phyloP scores from a whole-genome alignment of 1,140 invertebrate species.

The Geopemphigus sp. region DNA sequence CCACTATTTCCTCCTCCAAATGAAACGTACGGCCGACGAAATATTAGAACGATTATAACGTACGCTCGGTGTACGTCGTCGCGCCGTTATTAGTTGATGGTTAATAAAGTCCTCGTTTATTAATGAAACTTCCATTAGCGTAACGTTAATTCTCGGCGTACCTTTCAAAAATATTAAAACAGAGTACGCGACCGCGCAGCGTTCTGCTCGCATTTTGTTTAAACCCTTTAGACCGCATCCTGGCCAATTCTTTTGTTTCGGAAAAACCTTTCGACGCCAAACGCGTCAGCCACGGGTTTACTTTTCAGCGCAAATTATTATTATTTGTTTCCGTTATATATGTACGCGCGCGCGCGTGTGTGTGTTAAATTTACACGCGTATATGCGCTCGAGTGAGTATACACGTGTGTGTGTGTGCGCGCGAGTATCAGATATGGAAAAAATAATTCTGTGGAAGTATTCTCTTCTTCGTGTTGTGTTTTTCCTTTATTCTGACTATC shows the following conservation, averaged over 20 bases:
- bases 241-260: conserved; percentile 38
- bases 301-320: conserved; percentile 3
- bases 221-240: conserved; percentile 27
- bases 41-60: too few relatives aligned
- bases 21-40: too few relatives aligned
- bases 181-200: not conserved
- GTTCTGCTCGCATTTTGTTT: conserved; percentile 10
- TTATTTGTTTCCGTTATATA: not conserved
- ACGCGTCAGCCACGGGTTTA: not conserved
- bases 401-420: too few relatives aligned
- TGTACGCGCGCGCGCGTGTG: not conserved
- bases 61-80: too few relatives aligned
- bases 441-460: conserved; percentile 2
- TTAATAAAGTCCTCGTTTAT: conserved; percentile 1
- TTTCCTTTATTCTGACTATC: not conserved
- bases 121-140: conserved; percentile 22
- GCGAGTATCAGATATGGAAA: not conserved
- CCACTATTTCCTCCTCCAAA: too few relatives aligned
- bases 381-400: too few relatives aligned
- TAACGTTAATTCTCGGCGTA: conserved; percentile 30
- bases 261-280: not conserved
- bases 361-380: too few relatives aligned
- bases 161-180: conserved; percentile 45
- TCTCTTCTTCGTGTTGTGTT: not conserved
- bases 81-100: not conserved